phyloP scores from a whole-genome alignment of 2,888 invertebrate genomes.

The Alsophila aescularia region DNA sequence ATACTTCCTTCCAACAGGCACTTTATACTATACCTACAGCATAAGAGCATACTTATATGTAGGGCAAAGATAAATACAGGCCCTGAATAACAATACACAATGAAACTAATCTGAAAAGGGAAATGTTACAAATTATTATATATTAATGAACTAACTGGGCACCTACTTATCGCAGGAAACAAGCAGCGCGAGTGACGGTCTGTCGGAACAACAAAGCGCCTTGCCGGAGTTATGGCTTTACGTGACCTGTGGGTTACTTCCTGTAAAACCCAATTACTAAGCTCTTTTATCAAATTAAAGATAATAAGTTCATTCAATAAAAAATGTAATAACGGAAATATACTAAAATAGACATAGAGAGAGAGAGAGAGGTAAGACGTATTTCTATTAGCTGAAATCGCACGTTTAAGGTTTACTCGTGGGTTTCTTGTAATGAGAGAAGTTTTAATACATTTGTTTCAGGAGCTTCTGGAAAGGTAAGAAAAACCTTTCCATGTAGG shows the following conservation, averaged over 20 bases:
- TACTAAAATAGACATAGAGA: not conserved
- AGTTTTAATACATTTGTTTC: slow-evolving; percentile 48
- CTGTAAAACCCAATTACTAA: slow-evolving; percentile 41
- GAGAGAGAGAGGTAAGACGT: not conserved
- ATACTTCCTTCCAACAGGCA: not conserved
- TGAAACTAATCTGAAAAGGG: not conserved
- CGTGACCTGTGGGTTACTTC: slow-evolving; percentile 45
- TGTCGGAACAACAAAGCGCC: slow-evolving; percentile 40
- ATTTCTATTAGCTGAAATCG: too few relatives aligned
- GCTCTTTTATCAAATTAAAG: not conserved
- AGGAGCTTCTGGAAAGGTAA: slow-evolving; percentile 37
- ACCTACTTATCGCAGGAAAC: slow-evolving; percentile 51
- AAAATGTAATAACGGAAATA: not conserved
- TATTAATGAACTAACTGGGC: slow-evolving; percentile 6
- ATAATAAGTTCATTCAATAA: not conserved
- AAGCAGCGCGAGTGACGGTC: slow-evolving; percentile 30
- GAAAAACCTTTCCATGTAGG: slow-evolving; percentile 30
- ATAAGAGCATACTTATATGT: not conserved
- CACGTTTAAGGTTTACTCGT: slow-evolving; percentile 50
- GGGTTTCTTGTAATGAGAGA: slow-evolving; percentile 71
- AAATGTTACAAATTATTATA: not conserved
- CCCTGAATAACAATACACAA: not conserved
- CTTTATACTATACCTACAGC: not conserved
- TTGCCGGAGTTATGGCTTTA: slow-evolving; percentile 34
- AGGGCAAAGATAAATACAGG: not conserved